Conservation (phyloP, 2,113 vertebrate genomes). For the Himantopus leucocephalus region DNA sequence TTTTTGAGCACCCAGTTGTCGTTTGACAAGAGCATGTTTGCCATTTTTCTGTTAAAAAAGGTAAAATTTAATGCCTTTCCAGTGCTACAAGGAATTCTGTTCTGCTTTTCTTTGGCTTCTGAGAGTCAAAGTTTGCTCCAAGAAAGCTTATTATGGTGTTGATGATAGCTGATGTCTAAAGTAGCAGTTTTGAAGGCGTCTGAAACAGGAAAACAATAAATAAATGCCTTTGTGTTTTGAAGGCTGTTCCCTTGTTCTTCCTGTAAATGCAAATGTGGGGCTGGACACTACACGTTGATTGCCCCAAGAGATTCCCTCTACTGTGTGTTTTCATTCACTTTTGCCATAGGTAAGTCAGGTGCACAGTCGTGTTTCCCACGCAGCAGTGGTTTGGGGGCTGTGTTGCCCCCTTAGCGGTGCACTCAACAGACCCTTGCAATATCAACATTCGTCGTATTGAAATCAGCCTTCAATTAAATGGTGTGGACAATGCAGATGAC, state of each 20-base stretch:
- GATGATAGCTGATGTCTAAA: not conserved
- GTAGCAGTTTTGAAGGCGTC: not conserved
- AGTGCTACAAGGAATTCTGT: not conserved
- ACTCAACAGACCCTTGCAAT: not conserved
- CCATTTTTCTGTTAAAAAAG: not conserved
- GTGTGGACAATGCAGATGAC: not conserved
- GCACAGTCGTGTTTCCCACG: fast-evolving
- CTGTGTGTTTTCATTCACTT: not conserved
- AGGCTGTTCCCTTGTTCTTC: not conserved
- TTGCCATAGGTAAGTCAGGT: not conserved
- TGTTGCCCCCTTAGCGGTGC: not conserved
- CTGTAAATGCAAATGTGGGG: not conserved
- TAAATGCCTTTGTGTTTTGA: not conserved
- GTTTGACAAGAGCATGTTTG: not conserved
- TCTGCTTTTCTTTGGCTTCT: not conserved
- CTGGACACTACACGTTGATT: fast-evolving
- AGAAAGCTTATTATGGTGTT: not conserved
- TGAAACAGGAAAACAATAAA: not conserved
- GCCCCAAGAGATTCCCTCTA: not conserved
- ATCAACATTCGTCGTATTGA: not conserved
- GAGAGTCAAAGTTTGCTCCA: not conserved
- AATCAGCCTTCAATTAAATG: not conserved
- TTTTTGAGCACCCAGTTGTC: not conserved
- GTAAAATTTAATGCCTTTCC: not conserved
- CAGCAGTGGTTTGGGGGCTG: not conserved